Conservation (phyloP, 2,888 invertebrate species). For the Ophion ellenae region DNA sequence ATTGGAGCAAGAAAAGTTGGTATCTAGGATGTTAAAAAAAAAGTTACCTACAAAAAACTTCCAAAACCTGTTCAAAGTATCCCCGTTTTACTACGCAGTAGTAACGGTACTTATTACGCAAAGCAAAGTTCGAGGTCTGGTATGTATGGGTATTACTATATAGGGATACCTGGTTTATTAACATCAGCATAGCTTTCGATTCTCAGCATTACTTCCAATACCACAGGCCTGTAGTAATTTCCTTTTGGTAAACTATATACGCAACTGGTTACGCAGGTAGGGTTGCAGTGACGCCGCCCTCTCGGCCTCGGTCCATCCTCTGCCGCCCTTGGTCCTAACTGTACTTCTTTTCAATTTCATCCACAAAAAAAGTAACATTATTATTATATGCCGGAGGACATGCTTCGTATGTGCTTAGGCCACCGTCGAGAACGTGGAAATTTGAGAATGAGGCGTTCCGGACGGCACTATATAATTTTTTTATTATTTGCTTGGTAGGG, state of each 20-base stretch:
- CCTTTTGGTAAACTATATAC: conserved; percentile 1
- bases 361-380: conserved; percentile 13
- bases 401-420: neutral
- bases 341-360: neutral
- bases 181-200: conserved; percentile 22
- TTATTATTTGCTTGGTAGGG: neutral
- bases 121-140: no score
- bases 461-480: neutral
- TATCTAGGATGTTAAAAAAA: no score
- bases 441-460: conserved; percentile 2
- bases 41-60: no score
- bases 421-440: neutral
- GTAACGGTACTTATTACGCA: no score
- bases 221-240: conserved; percentile 19
- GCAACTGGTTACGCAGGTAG: conserved; percentile 7
- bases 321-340: neutral
- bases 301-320: neutral
- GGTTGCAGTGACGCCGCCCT: neutral
- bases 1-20: no score
- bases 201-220: conserved; percentile 21
- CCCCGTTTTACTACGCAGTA: no score
- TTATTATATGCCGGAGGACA: conserved; percentile 5
- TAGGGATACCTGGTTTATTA: neutral
- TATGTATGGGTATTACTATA: no score
- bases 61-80: no score